phyloP scores from a whole-genome alignment of 2,888 invertebrate species.

The Allophyes oxyacanthae region DNA sequence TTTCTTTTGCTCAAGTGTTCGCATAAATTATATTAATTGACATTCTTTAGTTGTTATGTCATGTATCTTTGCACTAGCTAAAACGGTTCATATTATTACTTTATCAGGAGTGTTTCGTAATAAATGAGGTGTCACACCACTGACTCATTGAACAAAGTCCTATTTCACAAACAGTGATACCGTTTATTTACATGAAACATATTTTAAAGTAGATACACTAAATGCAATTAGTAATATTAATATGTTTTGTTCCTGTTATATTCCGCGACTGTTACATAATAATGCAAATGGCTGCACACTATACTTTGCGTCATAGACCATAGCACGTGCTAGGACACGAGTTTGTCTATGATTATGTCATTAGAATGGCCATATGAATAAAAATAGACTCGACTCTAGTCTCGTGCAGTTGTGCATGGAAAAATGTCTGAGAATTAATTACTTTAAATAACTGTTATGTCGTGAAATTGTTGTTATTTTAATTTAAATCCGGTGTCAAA shows the following conservation, averaged over 20 bases:
- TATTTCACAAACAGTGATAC: conserved; percentile 59
- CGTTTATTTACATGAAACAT: conserved; percentile 56
- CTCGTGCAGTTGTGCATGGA: conserved; percentile 20
- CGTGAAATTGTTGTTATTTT: conserved; percentile 1
- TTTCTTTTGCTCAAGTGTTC: conserved; percentile 24
- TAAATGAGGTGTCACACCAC: conserved; percentile 38
- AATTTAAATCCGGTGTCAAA: neutral
- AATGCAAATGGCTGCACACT: conserved; percentile 44
- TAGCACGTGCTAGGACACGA: conserved; percentile 48
- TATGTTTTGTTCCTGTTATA: conserved; percentile 32
- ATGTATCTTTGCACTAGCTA: conserved; percentile 17
- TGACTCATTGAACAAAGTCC: conserved; percentile 67
- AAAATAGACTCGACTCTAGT: conserved; percentile 29
- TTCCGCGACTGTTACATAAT: conserved; percentile 40
- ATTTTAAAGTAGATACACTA: conserved; percentile 56
- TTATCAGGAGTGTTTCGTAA: conserved; percentile 60
- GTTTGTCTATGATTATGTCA: conserved; percentile 50
- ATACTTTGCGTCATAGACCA: conserved; percentile 36
- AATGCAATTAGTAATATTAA: conserved; percentile 8
- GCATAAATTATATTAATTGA: conserved; percentile 24
- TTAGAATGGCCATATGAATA: conserved; percentile 42
- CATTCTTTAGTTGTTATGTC: conserved; percentile 15
- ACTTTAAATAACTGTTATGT: conserved; percentile 1
- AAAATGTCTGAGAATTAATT: conserved; percentile 6
- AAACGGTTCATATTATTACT: conserved; percentile 28